Percentiles rank a stretch among this genome's conserved stretches.
These are phyloP conservation scores for Drosophila kokeensis DNA, from an alignment of 2,888 invertebrate species.

Conservation along the genomic window DNA sequence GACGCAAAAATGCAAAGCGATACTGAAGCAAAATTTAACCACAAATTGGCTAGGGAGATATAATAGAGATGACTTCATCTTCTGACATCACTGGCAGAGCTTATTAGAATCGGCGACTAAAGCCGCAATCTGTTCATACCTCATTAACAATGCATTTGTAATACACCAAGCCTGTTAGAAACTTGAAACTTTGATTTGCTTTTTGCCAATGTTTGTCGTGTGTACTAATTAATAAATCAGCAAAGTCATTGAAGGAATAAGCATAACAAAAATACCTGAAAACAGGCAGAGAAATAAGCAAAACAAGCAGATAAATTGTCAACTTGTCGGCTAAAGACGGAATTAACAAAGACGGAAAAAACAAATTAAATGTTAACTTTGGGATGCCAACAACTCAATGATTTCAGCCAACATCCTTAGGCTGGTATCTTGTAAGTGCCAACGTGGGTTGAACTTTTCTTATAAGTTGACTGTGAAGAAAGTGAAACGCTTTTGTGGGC, in stretches of 20 bases:
- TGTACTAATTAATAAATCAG: constrained; percentile 69
- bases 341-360: constrained; percentile 19
- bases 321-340: constrained; percentile 11
- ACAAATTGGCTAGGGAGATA: constrained; percentile 20
- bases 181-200: constrained; percentile 43
- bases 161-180: constrained; percentile 45
- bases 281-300: constrained; percentile 17
- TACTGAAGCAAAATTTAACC: constrained; percentile 18
- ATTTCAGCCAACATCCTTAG: neutral
- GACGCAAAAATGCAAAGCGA: constrained; percentile 42
- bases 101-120: constrained; percentile 19
- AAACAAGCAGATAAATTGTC: constrained; percentile 46
- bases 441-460: constrained; percentile 28
- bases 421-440: neutral
- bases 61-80: constrained; percentile 64
- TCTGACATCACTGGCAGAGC: constrained; percentile 52
- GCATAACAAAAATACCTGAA: constrained; percentile 23
- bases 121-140: constrained; percentile 25
- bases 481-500: constrained; percentile 1
- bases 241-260: constrained; percentile 18
- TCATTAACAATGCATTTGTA: constrained; percentile 75
- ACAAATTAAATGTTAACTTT: neutral
- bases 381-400: neutral
- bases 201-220: constrained; percentile 34
- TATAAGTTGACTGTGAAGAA: constrained; percentile 20